Percentiles rank a stretch among this genome's conserved stretches.
Conservation (phyloP, 2,113 vertebrate genomes). For the Pedetes capensis region DNA sequence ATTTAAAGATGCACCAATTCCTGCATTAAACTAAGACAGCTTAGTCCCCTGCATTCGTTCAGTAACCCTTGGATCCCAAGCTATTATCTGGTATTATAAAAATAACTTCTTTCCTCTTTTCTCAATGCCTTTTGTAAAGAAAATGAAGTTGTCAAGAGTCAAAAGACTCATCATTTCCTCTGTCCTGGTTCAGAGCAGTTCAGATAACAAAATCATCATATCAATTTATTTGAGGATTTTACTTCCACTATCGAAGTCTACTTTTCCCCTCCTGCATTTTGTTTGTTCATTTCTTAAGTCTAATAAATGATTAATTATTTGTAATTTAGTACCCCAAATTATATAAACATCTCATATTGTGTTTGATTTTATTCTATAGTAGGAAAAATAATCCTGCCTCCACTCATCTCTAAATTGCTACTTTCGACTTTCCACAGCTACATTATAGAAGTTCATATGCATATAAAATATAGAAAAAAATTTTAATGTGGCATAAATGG, state of each 20-base stretch:
- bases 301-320: background rate
- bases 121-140: slow-evolving; percentile 42
- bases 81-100: slow-evolving; percentile 62
- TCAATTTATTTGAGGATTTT: background rate
- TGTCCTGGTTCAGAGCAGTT: background rate
- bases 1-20: slow-evolving; percentile 31
- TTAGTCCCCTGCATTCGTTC: slow-evolving; percentile 32
- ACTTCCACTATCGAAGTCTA: background rate
- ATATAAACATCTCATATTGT: background rate
- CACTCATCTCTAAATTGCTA: background rate
- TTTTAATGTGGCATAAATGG: background rate
- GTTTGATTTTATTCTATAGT: background rate
- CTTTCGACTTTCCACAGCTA: background rate
- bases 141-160: background rate
- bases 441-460: background rate
- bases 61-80: slow-evolving; percentile 49
- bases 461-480: background rate
- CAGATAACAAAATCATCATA: background rate
- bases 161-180: slow-evolving; percentile 12
- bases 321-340: background rate
- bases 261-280: background rate
- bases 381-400: background rate
- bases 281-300: background rate
- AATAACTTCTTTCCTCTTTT: slow-evolving; percentile 44
- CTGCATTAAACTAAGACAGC: slow-evolving; percentile 27